Evolutionary conservation across 2,797 vertebrate genomes (phyloP).

Genomic region (Coccyzus lansbergi): DNA sequence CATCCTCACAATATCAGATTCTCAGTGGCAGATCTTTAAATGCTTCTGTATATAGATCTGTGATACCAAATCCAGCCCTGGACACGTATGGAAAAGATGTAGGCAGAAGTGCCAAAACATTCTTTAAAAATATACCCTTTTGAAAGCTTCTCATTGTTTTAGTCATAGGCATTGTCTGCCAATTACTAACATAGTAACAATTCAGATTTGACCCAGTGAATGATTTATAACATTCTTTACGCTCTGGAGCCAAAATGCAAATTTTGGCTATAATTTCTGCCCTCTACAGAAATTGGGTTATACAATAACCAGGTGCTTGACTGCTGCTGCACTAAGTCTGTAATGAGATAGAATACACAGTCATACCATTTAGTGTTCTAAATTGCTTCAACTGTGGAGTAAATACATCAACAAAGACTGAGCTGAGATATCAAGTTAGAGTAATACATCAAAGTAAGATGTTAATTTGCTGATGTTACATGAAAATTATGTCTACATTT

Average conservation of each 20-base stretch:
- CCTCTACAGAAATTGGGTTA: not conserved
- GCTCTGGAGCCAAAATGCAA: not conserved
- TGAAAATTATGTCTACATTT: constrained; percentile 37
- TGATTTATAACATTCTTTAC: not conserved
- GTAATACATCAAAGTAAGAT: constrained; percentile 10
- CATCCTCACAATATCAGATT: not conserved
- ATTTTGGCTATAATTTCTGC: not conserved
- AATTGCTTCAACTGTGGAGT: constrained; percentile 3
- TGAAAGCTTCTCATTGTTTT: not conserved
- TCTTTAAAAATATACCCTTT: not conserved
- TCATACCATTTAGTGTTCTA: not conserved
- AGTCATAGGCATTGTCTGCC: not conserved
- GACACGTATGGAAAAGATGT: not conserved
- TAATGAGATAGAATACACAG: constrained; percentile 10
- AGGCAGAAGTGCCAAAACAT: not conserved
- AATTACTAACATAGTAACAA: not conserved
- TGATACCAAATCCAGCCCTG: not conserved
- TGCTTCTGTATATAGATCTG: not conserved
- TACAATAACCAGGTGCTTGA: constrained; percentile 3
- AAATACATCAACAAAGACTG: constrained; percentile 31
- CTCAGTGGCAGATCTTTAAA: not conserved
- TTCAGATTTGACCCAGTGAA: not conserved
- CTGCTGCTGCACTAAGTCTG: not conserved
- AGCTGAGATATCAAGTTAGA: constrained; percentile 20
- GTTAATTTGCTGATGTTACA: constrained; percentile 37